A percentile compares a stretch with the other conserved stretches of the same genome.
Conservation (phyloP, 1,140 invertebrate genomes). For the Brachionus angularis region DNA sequence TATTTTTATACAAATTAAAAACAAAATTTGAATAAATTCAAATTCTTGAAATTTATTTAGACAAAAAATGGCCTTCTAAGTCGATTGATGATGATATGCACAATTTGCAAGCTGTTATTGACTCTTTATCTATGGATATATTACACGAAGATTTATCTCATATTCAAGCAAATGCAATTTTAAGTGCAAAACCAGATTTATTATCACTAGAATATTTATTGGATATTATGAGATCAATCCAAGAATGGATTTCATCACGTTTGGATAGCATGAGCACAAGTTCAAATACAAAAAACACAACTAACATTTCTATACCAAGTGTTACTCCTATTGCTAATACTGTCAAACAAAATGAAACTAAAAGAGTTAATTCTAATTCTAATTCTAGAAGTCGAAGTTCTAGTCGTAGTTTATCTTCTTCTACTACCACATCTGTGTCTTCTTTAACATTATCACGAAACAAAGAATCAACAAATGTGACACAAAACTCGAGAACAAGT, state of each 20-base stretch:
- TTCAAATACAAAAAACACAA: not conserved
- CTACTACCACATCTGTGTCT: conserved; percentile 7
- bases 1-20: not conserved
- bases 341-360: not conserved
- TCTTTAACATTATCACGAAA: too few relatives aligned
- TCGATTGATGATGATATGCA: conserved; percentile 54
- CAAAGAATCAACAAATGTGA: too few relatives aligned
- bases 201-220: conserved; percentile 51
- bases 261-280: conserved; percentile 8
- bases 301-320: too few relatives aligned
- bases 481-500: not conserved
- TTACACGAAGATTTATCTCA: conserved; percentile 55
- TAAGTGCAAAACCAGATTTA: conserved; percentile 46
- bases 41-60: too few relatives aligned
- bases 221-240: conserved; percentile 52
- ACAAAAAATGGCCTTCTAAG: conserved; percentile 23
- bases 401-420: too few relatives aligned
- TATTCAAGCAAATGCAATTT: conserved; percentile 51
- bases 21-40: not conserved
- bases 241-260: conserved; percentile 36
- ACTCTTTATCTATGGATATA: conserved; percentile 53
- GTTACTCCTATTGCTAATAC: too few relatives aligned
- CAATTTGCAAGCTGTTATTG: conserved; percentile 56
- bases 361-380: not conserved
- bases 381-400: too few relatives aligned